phyloP scores from a whole-genome alignment of 2,113 vertebrate genomes.

The Mesembrinibis cayennensis region DNA sequence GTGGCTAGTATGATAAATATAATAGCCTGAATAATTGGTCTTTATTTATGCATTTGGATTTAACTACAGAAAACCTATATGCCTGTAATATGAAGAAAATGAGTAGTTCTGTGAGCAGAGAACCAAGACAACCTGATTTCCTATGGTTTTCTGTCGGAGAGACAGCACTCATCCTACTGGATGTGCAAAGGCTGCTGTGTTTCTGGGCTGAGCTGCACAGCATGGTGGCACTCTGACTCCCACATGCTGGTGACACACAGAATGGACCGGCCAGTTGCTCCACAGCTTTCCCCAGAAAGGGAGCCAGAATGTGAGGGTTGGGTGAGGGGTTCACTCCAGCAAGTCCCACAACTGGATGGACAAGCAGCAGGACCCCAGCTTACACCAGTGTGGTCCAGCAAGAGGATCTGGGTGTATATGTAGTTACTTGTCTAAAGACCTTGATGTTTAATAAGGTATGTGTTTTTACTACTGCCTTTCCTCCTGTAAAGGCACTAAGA shows the following conservation, averaged over 20 bases:
- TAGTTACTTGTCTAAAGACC: background rate
- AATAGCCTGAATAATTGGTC: background rate
- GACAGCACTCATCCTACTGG: background rate
- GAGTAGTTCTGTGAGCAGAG: background rate
- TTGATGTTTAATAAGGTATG: background rate
- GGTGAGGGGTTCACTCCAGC: background rate
- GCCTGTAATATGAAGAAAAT: background rate
- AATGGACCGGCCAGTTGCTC: background rate
- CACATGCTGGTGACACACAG: fast-evolving
- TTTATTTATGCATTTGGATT: background rate
- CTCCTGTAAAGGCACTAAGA: background rate
- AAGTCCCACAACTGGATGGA: background rate
- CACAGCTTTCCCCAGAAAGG: background rate
- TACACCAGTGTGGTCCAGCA: background rate
- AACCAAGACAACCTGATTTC: background rate
- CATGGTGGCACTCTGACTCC: background rate
- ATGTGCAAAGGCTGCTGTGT: background rate
- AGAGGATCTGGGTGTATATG: background rate
- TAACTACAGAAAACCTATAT: background rate
- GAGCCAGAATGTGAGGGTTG: background rate
- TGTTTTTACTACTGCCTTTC: background rate
- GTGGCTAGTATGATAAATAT: background rate
- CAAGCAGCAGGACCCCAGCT: background rate
- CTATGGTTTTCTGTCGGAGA: background rate
- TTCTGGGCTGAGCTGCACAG: background rate